Base-by-base conservation (phyloP, 2,888 invertebrate genomes). In the Athalia cordata region DNA sequence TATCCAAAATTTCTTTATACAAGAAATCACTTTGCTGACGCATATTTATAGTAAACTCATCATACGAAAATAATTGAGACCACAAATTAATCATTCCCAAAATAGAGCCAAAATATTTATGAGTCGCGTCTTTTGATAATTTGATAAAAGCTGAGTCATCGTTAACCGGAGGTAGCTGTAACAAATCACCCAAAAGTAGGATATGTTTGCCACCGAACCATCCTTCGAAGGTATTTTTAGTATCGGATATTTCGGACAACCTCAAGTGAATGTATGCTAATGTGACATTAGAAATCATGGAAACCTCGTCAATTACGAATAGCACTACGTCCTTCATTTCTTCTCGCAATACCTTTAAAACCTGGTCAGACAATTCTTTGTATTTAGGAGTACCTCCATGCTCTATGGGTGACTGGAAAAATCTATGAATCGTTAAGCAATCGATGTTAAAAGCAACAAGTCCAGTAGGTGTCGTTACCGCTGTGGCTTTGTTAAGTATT, bases 391-490 rank as follows among this genome's bases (percentile, higher is more conserved):
- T 85, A 62, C 80, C 50, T 11, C 85, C 84, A 78, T 87, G 85
- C 79, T 88, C 87, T 29, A 29, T 29, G 29, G 29, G 29, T 29
- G 2, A 29, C 29, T 29, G 29, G 29, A 29, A 29, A 29, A 64
- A 83, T 74, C 85, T 82, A 75, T 87, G 85, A 47, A 87, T 80
- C 61, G 87, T 88, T 66, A 88, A 81, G 65, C 87, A 87, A 75
- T 86, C 82, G 13, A 89, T 83, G 81, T 88, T 87, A 76, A 86
- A 88, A 64, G 87, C 87, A 43, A 86, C 86, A 15, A 88, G 86
- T 52, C 87, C 88, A 52, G 87, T 87, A 11, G 85, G 87, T 4
- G 85, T 86, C n/a, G 81, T 81, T 15, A 85, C 82, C 61, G 83
- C 84, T n/a, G 85, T 84, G 79, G 84, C 82, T 81, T 85, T 84